Base-by-base conservation (phyloP, 2,888 invertebrate species). In the Drosophila cognata region DNA sequence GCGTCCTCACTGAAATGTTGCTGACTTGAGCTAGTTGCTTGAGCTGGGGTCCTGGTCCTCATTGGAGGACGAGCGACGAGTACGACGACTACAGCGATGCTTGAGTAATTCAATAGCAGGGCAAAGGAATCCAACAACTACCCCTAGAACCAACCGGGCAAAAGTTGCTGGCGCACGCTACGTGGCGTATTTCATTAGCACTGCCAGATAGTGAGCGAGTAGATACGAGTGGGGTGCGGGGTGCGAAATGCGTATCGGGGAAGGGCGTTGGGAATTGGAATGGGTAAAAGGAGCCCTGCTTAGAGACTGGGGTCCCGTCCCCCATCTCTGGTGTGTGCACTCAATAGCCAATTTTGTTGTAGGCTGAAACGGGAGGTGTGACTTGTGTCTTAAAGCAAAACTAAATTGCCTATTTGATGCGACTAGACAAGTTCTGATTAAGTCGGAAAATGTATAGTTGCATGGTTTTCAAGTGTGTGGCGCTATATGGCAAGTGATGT, bases 161-260 rank as follows among this genome's bases (percentile, higher is more conserved):
- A 89, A 85, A 89, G 84, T 87, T 90, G 84, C 78, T 69, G 41
- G 71, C 69, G 61, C 81, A 81, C 88, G 88, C 82, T 87, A 74
- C 88, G 84, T 90, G 85, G 91, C 82, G 85, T 76, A 86, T 86
- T 86, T 90, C 91, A 86, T 86, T 86, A 86, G 90, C 91, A 90
- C 91, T 72, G 74, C 50, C 63, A 72, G 76, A 71, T 84, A 81
- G 83, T 61, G 35, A 60, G 60, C 50, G 38, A 74, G 62, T 65
- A 51, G 55, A 74, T 69, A 65, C 62, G 63, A 74, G 63, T 59
- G 63, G 48, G 46, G 13, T 13, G 21, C 55, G 55, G 25, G 31
- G 29, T 10, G 10, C 33, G 21, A 41, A 46, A 51, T 52, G 57
- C 31, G 57, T 31, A 56, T 25, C 25, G 18, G 3, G 28, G 28